phyloP scores from a whole-genome alignment of 2,888 invertebrate species.

The Boloria euphrosyne region DNA sequence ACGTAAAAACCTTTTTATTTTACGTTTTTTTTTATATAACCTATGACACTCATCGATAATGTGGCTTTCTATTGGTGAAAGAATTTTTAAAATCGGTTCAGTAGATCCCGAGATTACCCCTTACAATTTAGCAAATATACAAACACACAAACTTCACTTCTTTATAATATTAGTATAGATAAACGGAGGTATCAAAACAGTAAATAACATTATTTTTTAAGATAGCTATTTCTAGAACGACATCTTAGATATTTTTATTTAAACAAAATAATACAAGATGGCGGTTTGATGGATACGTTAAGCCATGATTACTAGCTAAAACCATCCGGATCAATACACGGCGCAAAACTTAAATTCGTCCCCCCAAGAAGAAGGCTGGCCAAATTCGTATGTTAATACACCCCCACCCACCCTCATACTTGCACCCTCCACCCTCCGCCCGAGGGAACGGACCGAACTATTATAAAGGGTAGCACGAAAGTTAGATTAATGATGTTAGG shows the following conservation, averaged over 20 bases:
- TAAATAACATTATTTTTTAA: neutral
- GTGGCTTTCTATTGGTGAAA: no score
- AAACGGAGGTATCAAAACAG: no score
- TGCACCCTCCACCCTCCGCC: constrained; percentile 55
- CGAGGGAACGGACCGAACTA: constrained; percentile 78
- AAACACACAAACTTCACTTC: no score
- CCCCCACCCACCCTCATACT: constrained; percentile 49
- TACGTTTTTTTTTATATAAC: no score
- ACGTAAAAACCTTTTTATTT: no score
- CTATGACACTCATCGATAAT: no score
- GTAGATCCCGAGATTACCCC: no score
- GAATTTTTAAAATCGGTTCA: no score
- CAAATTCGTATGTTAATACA: constrained; percentile 81
- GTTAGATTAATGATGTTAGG: constrained; percentile 84
- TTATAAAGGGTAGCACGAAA: constrained; percentile 83
- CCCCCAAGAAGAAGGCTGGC: constrained; percentile 76
- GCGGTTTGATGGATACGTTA: constrained; percentile 39
- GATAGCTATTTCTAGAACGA: neutral
- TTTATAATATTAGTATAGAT: no score
- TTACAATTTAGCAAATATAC: no score
- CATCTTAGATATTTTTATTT: no score
- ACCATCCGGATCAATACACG: constrained; percentile 73
- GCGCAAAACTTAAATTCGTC: constrained; percentile 79
- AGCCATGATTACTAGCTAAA: constrained; percentile 56
- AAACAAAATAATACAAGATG: constrained; percentile 29